phyloP scores from a whole-genome alignment of 2,888 invertebrate genomes.

The Melanchra persicariae region DNA sequence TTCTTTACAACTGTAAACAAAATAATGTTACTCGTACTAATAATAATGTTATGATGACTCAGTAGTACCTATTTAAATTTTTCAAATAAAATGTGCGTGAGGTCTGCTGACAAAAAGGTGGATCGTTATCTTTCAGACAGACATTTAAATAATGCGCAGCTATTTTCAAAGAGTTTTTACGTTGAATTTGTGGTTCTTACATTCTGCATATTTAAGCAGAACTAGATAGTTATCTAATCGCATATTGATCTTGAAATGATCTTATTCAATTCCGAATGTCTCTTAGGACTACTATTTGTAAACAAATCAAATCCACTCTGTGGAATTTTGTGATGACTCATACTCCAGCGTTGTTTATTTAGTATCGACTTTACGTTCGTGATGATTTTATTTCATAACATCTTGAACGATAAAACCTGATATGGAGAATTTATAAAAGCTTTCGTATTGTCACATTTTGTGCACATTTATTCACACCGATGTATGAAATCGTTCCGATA shows the following conservation, averaged over 20 bases:
- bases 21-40: slow-evolving; percentile 28
- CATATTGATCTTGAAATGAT: too few species aligned
- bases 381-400: slow-evolving; percentile 19
- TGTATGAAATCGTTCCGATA: slow-evolving; percentile 35
- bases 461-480: slow-evolving; percentile 17
- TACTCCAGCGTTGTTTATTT: slow-evolving; percentile 25
- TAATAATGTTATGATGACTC: slow-evolving; percentile 1
- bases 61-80: neutral
- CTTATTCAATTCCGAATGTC: slow-evolving; percentile 17
- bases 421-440: neutral
- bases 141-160: neutral
- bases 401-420: slow-evolving; percentile 3
- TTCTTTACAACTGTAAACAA: slow-evolving; percentile 64
- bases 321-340: slow-evolving; percentile 56
- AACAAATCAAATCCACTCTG: slow-evolving; percentile 51
- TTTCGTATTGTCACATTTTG: slow-evolving; percentile 10
- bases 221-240: neutral
- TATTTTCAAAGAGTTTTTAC: neutral
- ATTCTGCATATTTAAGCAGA: neutral
- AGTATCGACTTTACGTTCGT: slow-evolving; percentile 4
- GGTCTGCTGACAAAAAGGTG: slow-evolving; percentile 6
- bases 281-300: slow-evolving; percentile 48
- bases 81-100: slow-evolving; percentile 6
- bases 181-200: neutral
- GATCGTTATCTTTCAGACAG: neutral